These are phyloP conservation scores for Stylophora pistillata DNA, from an alignment of 64 coral and sea anemone genomes.

Conservation along the genomic window DNA sequence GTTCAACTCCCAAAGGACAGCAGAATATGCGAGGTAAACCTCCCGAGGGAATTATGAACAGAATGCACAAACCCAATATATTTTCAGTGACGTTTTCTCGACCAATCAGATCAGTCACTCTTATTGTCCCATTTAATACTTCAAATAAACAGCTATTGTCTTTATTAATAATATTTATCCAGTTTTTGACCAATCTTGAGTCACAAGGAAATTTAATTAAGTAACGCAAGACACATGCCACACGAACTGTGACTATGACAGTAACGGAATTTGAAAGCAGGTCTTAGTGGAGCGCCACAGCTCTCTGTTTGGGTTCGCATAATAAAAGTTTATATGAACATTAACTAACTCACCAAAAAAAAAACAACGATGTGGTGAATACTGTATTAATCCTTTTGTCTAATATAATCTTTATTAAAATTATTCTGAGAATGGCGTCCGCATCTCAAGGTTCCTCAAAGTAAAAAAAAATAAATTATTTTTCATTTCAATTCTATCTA, in stretches of 20 bases:
- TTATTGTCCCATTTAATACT: constrained; percentile 1
- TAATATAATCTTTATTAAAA: too few species aligned
- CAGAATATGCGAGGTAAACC: constrained; percentile 61
- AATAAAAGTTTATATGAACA: too few species aligned
- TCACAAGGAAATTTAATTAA: background rate
- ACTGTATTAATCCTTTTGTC: too few species aligned
- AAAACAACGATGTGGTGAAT: too few species aligned
- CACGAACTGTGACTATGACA: constrained; percentile 15
- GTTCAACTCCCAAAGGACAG: constrained; percentile 79
- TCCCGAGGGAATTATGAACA: constrained; percentile 78
- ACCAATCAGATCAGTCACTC: constrained; percentile 16
- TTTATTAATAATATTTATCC: constrained; percentile 24
- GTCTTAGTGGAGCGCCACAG: too few species aligned
- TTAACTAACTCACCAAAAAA: too few species aligned
- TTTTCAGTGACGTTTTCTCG: background rate
- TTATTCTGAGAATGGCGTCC: too few species aligned
- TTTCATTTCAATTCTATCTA: too few species aligned
- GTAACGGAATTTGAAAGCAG: background rate
- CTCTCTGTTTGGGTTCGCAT: too few species aligned
- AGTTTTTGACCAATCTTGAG: constrained; percentile 15
- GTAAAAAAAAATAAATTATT: too few species aligned
- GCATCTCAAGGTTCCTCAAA: too few species aligned
- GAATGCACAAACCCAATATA: constrained; percentile 41
- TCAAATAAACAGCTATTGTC: constrained; percentile 8
- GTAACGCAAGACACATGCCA: constrained; percentile 10